Evolutionary conservation across 2,113 vertebrate species (phyloP).

Genomic region (Mus spicilegus): DNA sequence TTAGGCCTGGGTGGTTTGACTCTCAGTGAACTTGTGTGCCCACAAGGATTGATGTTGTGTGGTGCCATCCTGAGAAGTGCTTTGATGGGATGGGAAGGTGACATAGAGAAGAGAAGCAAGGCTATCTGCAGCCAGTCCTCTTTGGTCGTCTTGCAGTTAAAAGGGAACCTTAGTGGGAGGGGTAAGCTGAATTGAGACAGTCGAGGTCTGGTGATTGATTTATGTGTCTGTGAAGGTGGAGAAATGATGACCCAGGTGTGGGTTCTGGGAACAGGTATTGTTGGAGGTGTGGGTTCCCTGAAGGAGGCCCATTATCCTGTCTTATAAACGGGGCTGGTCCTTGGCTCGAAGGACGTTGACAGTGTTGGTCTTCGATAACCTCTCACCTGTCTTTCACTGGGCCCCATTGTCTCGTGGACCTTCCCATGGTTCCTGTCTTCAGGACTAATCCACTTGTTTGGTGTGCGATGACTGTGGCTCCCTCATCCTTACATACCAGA

Average conservation of each 20-base stretch:
- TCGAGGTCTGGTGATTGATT: slow-evolving; percentile 53
- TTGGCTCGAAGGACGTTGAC: slow-evolving; percentile 7
- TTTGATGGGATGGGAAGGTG: not conserved
- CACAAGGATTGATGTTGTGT: not conserved
- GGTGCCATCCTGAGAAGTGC: not conserved
- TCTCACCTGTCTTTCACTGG: not conserved
- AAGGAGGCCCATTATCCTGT: slow-evolving; percentile 23
- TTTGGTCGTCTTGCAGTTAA: not conserved
- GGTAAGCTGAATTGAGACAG: not conserved
- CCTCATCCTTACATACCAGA: not conserved
- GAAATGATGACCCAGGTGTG: not conserved
- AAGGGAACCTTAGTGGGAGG: not conserved
- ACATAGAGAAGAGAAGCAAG: not conserved
- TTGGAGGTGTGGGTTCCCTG: slow-evolving; percentile 22
- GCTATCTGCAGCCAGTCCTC: not conserved
- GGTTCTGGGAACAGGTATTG: slow-evolving; percentile 36
- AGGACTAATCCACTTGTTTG: not conserved
- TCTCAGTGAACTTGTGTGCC: not conserved
- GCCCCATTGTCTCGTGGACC: not conserved
- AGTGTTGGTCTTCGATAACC: not conserved
- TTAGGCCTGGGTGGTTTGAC: not conserved
- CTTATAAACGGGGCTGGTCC: not conserved
- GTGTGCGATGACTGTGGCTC: not conserved
- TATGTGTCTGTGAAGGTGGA: slow-evolving; percentile 4
- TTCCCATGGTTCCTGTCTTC: not conserved